These are phyloP conservation scores for Chrysochloris asiatica DNA, from an alignment of 2,113 vertebrate genomes.

Conservation along the genomic window DNA sequence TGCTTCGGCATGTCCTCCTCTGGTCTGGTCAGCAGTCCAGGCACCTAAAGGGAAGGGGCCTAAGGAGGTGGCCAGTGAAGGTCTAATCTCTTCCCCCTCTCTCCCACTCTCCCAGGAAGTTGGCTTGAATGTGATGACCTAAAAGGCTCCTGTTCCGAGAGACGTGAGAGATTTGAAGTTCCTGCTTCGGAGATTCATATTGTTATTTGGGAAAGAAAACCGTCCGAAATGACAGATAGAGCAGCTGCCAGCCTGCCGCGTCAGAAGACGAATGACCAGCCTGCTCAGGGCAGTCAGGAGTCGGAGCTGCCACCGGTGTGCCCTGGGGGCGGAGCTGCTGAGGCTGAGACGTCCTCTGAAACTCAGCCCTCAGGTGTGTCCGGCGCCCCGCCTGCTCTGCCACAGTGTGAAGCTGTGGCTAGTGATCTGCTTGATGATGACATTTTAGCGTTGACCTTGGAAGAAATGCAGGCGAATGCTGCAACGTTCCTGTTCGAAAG, in stretches of 20 bases:
- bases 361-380: background rate
- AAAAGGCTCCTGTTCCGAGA: conserved; percentile 86
- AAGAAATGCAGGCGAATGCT: conserved; percentile 80
- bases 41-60: background rate
- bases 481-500: conserved; percentile 61
- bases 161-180: conserved; percentile 82
- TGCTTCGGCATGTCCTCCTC: background rate
- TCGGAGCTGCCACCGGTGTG: background rate
- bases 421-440: conserved; percentile 81
- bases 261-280: conserved; percentile 28
- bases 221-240: conserved; percentile 45
- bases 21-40: background rate
- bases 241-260: conserved; percentile 14
- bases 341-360: background rate
- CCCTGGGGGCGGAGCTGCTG: background rate
- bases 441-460: conserved; percentile 86
- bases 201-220: conserved; percentile 91
- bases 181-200: conserved; percentile 90
- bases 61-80: background rate
- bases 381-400: conserved; percentile 43
- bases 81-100: conserved; percentile 58
- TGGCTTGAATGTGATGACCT: conserved; percentile 96
- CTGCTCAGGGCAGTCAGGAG: background rate
- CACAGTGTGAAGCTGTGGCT: conserved; percentile 69
- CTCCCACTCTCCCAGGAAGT: conserved; percentile 84